These are phyloP conservation scores for Paraplagusia blochii DNA, from an alignment of 2,113 vertebrate genomes.

Conservation along the genomic window DNA sequence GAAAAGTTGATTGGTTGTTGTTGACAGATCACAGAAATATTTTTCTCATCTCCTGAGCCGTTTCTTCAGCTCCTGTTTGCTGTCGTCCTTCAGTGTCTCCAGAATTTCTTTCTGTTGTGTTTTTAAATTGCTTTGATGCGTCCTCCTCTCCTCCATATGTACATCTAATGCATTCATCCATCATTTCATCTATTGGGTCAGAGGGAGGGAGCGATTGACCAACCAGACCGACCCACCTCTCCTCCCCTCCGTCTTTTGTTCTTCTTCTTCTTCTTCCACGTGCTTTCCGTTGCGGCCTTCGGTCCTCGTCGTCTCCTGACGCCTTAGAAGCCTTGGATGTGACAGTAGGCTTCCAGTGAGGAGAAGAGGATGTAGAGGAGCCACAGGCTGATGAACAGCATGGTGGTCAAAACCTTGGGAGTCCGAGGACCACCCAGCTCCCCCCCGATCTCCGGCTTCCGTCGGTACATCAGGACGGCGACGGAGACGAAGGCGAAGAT, in stretches of 20 bases:
- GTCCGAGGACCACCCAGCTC: constrained; percentile 98
- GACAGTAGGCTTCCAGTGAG: constrained; percentile 99
- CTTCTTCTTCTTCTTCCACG: constrained; percentile 11
- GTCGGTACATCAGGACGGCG: constrained; percentile 90
- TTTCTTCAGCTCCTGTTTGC: constrained; percentile 7
- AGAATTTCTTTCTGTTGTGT: constrained; percentile 14
- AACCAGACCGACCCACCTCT: constrained; percentile 36
- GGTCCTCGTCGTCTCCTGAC: constrained; percentile 8
- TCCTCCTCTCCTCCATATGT: constrained; percentile 45
- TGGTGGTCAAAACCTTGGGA: constrained; percentile 91
- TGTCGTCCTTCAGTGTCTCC: constrained; percentile 30
- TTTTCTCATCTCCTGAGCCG: constrained; percentile 19
- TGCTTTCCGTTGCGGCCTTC: constrained; percentile 4
- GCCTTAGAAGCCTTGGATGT: constrained; percentile 94
- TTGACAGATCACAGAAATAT: constrained; percentile 27
- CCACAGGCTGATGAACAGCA: constrained; percentile 94
- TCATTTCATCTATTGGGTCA: constrained; percentile 45
- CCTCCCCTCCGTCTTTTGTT: constrained; percentile 27
- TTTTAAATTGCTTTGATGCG: constrained; percentile 29
- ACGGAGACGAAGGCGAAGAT: constrained; percentile 98
- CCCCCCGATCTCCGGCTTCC: constrained; percentile 94
- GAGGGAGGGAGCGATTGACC: constrained; percentile 51
- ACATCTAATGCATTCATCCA: constrained; percentile 40
- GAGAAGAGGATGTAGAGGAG: constrained; percentile 99
- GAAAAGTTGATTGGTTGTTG: constrained; percentile 31